phyloP scores from a whole-genome alignment of 2,888 invertebrate species.

The Lasioglossum lativentre region DNA sequence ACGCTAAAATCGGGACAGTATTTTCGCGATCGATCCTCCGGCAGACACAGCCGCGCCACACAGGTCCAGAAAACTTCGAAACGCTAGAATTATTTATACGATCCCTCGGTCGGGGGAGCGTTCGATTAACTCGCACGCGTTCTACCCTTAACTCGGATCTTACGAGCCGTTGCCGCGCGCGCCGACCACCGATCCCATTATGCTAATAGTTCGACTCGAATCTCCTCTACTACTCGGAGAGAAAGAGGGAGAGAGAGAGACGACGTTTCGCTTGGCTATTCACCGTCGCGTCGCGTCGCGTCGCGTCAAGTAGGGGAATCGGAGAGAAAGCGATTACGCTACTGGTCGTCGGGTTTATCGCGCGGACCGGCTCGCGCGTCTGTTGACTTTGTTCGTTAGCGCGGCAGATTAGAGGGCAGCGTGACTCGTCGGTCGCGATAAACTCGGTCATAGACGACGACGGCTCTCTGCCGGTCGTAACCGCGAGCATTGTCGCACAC shows the following conservation, averaged over 20 bases:
- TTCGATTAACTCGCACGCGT: conserved; percentile 19
- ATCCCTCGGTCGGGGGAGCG: conserved; percentile 2
- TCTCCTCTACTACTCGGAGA: conserved; percentile 39
- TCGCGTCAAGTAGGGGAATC: background rate
- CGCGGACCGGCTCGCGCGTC: conserved; percentile 42
- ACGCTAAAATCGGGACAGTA: background rate
- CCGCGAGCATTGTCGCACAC: background rate
- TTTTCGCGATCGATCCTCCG: background rate
- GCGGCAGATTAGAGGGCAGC: conserved; percentile 54
- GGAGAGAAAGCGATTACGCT: conserved; percentile 18
- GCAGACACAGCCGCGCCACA: background rate
- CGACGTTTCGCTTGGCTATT: background rate
- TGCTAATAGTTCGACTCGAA: conserved; percentile 50
- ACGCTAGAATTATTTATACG: background rate
- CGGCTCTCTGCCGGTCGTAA: conserved; percentile 3
- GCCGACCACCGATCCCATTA: conserved; percentile 50
- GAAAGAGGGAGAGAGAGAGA: background rate
- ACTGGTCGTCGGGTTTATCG: conserved; percentile 42
- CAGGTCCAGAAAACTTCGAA: background rate
- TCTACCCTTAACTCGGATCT: conserved; percentile 41
- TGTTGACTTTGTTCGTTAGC: conserved; percentile 49
- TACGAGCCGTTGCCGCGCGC: conserved; percentile 44
- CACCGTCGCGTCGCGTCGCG: background rate
- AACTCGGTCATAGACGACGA: conserved; percentile 8
- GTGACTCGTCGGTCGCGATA: background rate